These are phyloP conservation scores for Spheniscus mendiculus DNA, from an alignment of 2,113 vertebrate species.

Conservation along the genomic window DNA sequence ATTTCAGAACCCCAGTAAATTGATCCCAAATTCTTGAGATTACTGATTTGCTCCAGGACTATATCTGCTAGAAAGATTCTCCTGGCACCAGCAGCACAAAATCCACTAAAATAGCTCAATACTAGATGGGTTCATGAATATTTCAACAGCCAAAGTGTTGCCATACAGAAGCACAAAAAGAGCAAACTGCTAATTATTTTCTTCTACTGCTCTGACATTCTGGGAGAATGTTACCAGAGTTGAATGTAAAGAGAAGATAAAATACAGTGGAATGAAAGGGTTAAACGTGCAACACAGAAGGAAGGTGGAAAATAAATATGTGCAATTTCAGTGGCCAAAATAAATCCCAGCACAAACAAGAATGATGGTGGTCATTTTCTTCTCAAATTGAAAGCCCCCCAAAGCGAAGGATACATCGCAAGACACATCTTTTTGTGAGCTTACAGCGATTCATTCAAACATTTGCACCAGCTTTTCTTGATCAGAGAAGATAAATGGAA, in stretches of 20 bases:
- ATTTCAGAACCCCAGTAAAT: neutral
- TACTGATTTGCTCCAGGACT: neutral
- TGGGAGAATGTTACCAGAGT: neutral
- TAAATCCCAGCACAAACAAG: neutral
- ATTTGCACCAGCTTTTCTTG: neutral
- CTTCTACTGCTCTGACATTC: neutral
- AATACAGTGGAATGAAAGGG: neutral
- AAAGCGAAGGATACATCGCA: neutral
- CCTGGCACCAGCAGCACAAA: neutral
- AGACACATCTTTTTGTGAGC: neutral
- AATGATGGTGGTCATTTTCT: neutral
- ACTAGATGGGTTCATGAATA: neutral
- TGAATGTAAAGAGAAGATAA: neutral
- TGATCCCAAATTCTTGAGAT: conserved; percentile 1
- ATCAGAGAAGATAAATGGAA: neutral
- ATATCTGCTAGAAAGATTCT: neutral
- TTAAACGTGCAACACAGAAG: neutral
- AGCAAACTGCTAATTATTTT: neutral
- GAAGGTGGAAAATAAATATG: neutral
- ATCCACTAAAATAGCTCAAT: neutral
- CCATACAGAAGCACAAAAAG: neutral
- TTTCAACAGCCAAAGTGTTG: neutral
- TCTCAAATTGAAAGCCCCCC: neutral
- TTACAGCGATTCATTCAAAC: neutral
- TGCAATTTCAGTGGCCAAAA: neutral